A percentile compares a stretch with the other conserved stretches of the same genome.
These are phyloP conservation scores for Phyllostomus hastatus DNA, from an alignment of 2,113 vertebrate species.

Conservation along the genomic window DNA sequence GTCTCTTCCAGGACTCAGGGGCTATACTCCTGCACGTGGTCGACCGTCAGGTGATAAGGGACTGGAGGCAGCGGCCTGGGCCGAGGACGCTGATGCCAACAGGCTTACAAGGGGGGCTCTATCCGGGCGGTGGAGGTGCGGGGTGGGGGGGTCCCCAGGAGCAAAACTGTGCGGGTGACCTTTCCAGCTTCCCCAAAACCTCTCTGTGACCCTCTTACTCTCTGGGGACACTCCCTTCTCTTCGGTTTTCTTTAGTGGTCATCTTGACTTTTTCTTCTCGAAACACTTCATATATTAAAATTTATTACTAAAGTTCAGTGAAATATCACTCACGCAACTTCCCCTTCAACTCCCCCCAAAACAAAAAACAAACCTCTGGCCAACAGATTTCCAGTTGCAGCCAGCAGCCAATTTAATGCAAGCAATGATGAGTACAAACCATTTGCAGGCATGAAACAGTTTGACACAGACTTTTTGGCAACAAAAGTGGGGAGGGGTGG, in stretches of 20 bases:
- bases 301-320: background rate
- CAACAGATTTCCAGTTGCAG: background rate
- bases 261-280: background rate
- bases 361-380: background rate
- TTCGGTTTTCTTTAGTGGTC: background rate
- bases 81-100: background rate
- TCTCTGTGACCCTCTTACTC: background rate
- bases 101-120: background rate
- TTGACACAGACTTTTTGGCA: background rate
- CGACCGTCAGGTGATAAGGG: background rate
- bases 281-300: background rate
- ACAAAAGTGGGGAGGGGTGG: background rate
- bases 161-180: background rate
- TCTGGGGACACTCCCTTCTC: fast-evolving
- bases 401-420: background rate
- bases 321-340: background rate
- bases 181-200: background rate
- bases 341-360: background rate
- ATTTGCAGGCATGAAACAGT: background rate
- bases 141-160: background rate
- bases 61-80: background rate
- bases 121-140: too few species aligned
- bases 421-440: background rate
- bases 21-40: background rate
- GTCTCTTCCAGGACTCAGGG: background rate